Evolutionary conservation across 1,140 invertebrate species (phyloP).

Genomic region (Monochamus saltuarius): DNA sequence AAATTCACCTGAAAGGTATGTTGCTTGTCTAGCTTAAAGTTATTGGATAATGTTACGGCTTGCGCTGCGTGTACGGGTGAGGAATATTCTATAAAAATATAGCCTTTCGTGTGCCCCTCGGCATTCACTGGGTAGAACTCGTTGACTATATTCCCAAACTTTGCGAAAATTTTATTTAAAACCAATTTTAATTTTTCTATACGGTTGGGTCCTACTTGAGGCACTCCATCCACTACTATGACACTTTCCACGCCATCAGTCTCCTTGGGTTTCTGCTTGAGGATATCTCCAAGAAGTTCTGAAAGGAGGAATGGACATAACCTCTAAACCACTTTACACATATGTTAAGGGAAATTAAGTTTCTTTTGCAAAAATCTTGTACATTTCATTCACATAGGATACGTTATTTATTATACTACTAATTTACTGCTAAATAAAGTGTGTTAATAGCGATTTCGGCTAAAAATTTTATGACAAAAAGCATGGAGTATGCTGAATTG

Average conservation of each 20-base stretch:
- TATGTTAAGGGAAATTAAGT: not conserved
- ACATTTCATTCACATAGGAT: too few species aligned
- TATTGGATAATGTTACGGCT: slow-evolving; percentile 85
- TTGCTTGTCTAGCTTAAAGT: slow-evolving; percentile 93
- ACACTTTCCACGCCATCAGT: slow-evolving; percentile 95
- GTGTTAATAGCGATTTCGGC: too few species aligned
- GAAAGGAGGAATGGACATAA: slow-evolving; percentile 49
- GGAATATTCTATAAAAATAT: slow-evolving; percentile 91
- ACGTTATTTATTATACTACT: too few species aligned
- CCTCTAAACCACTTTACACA: slow-evolving; percentile 5
- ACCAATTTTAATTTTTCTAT: slow-evolving; percentile 92
- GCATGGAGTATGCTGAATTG: not conserved
- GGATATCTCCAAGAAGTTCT: slow-evolving; percentile 87
- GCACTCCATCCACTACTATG: slow-evolving; percentile 94
- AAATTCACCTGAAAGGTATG: slow-evolving; percentile 95
- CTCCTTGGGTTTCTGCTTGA: slow-evolving; percentile 86
- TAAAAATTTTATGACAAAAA: not conserved
- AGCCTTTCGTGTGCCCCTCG: slow-evolving; percentile 87
- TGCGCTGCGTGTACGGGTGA: slow-evolving; percentile 79
- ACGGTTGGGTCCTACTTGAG: slow-evolving; percentile 88
- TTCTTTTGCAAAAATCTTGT: too few species aligned
- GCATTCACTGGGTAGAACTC: slow-evolving; percentile 86
- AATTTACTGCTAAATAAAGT: too few species aligned
- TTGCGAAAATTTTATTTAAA: slow-evolving; percentile 88
- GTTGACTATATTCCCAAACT: slow-evolving; percentile 88